Percentiles rank a stretch among this genome's conserved stretches.
Conservation (phyloP, 2,888 invertebrate species). For the Catocala sponsa region DNA sequence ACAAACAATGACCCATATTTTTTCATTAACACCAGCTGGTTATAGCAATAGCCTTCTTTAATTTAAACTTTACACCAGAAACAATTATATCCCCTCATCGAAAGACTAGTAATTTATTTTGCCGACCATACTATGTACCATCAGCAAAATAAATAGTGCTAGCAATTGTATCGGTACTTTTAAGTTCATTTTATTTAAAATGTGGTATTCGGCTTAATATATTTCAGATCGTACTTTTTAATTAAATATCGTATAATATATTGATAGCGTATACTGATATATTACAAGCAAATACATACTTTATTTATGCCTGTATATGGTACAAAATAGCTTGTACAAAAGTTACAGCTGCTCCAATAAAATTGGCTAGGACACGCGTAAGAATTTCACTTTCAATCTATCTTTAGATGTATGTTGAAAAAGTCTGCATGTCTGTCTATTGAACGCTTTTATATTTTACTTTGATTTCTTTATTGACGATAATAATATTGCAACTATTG, state of each 20-base stretch:
- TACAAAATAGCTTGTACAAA: constrained; percentile 9
- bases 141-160: constrained; percentile 1
- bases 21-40: too few relatives aligned
- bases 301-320: constrained; percentile 11
- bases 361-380: constrained; percentile 35
- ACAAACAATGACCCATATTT: too few relatives aligned
- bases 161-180: constrained; percentile 2
- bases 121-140: neutral
- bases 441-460: neutral
- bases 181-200: constrained; percentile 9
- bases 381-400: constrained; percentile 49
- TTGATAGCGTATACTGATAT: constrained; percentile 12
- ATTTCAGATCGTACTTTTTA: constrained; percentile 37
- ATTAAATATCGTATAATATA: constrained; percentile 40
- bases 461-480: too few relatives aligned
- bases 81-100: too few relatives aligned
- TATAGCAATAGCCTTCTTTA: too few relatives aligned
- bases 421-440: constrained; percentile 14
- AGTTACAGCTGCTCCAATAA: constrained; percentile 43
- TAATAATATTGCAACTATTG: too few relatives aligned
- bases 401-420: constrained; percentile 13
- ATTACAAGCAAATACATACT: constrained; percentile 1
- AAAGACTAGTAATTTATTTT: neutral
- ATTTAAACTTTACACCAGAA: too few relatives aligned
- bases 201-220: constrained; percentile 22